A percentile compares a stretch with the other conserved stretches of the same genome.
phyloP scores from a whole-genome alignment of 2,113 vertebrate species.

The Numida meleagris region DNA sequence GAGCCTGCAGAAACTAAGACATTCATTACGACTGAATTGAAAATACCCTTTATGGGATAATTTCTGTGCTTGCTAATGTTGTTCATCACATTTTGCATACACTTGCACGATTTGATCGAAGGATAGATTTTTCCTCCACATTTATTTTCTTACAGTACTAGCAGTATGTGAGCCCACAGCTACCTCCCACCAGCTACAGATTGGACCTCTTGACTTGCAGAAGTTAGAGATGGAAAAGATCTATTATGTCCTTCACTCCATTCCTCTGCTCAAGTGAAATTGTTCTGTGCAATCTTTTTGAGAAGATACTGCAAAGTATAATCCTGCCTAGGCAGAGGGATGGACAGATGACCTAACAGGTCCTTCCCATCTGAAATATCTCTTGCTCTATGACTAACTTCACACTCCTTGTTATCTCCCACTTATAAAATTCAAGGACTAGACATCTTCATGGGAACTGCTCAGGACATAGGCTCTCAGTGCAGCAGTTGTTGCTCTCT shows the following conservation, averaged over 20 bases:
- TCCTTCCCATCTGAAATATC: slow-evolving; percentile 73
- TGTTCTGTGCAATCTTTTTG: slow-evolving; percentile 58
- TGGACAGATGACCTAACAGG: slow-evolving; percentile 53
- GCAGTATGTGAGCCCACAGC: neutral
- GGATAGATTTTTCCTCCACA: neutral
- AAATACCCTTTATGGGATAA: neutral
- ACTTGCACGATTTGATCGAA: neutral
- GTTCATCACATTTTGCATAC: neutral
- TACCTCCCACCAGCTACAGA: slow-evolving; percentile 3
- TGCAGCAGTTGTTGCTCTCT: neutral
- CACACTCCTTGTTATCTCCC: slow-evolving; percentile 55
- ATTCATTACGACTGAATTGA: neutral
- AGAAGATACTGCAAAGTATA: slow-evolving; percentile 49
- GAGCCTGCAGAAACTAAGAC: neutral
- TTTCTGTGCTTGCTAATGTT: neutral
- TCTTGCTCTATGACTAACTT: slow-evolving; percentile 48
- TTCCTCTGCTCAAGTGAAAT: slow-evolving; percentile 66
- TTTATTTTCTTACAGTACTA: neutral
- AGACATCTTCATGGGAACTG: slow-evolving; percentile 11
- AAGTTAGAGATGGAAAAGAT: slow-evolving; percentile 71
- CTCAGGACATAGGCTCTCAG: neutral
- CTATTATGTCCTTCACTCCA: slow-evolving; percentile 67
- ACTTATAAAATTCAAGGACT: slow-evolving; percentile 13
- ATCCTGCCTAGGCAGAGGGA: slow-evolving; percentile 52
- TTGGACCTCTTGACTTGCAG: slow-evolving; percentile 30